Evolutionary conservation across 1,140 invertebrate species (phyloP).

Genomic region (Bombus soroeensis): DNA sequence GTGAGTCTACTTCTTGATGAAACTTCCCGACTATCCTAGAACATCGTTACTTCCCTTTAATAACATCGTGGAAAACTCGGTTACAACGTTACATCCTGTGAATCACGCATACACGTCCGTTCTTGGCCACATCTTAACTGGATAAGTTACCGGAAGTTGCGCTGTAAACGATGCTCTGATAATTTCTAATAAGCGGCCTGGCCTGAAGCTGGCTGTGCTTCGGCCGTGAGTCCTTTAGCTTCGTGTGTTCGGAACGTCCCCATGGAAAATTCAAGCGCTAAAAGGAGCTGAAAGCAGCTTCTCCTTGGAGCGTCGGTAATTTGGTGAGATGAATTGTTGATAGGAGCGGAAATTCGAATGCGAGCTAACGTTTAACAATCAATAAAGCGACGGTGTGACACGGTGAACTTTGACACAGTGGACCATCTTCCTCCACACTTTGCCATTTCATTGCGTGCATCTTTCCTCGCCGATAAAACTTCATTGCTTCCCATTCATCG

Average conservation of each 20-base stretch:
- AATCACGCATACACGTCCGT: neutral
- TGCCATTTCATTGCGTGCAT: neutral
- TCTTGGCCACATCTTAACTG: neutral
- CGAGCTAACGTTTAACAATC: neutral
- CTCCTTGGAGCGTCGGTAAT: neutral
- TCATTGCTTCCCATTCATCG: neutral
- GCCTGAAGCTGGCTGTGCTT: neutral
- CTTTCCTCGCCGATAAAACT: neutral
- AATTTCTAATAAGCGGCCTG: conserved; percentile 26
- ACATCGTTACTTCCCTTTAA: no score
- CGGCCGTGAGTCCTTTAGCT: neutral
- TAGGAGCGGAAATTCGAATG: neutral
- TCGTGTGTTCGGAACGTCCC: no score
- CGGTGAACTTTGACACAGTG: neutral
- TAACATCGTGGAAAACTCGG: conserved; percentile 14
- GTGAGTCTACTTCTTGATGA: conserved; percentile 62
- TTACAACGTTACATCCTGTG: neutral
- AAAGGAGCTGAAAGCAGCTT: neutral
- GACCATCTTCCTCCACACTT: neutral
- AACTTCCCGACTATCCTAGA: neutral
- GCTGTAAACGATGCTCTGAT: conserved; percentile 11
- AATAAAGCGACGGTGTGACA: neutral
- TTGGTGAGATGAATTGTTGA: conserved; percentile 16
- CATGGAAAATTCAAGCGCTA: conserved; percentile 36
- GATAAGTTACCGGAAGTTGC: conserved; percentile 22